phyloP scores from a whole-genome alignment of 92 coral and sea anemone species.

The Porites divaricata region DNA sequence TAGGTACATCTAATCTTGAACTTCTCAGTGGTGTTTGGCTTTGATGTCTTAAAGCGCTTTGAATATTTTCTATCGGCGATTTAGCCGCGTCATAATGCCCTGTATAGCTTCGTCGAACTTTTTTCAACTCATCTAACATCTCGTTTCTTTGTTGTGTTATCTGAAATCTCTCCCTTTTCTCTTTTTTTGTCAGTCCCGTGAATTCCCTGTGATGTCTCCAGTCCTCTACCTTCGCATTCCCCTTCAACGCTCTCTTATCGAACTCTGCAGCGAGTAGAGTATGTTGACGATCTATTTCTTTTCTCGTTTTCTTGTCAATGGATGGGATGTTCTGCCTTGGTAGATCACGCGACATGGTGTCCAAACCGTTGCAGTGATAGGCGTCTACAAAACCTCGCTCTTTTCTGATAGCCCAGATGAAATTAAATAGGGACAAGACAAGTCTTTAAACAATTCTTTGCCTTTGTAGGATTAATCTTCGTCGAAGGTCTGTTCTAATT shows the following conservation, averaged over 20 bases:
- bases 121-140: conserved; percentile 69
- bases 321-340: neutral
- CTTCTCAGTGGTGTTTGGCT: conserved; percentile 65
- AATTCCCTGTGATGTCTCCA: conserved; percentile 66
- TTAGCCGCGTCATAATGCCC: conserved; percentile 85
- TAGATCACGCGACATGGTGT: conserved; percentile 14
- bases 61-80: conserved; percentile 81
- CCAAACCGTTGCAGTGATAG: neutral
- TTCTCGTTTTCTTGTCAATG: conserved; percentile 45
- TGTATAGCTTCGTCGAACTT: conserved; percentile 71
- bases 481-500: neutral
- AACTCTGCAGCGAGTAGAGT: conserved; percentile 71
- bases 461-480: neutral
- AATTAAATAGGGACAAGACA: neutral
- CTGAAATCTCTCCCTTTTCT: conserved; percentile 67
- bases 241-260: conserved; percentile 76
- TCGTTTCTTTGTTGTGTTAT: conserved; percentile 62
- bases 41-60: conserved; percentile 68
- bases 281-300: conserved; percentile 82
- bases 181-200: conserved; percentile 64
- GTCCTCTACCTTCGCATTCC: conserved; percentile 80
- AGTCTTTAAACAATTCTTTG: neutral
- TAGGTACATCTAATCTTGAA: conserved; percentile 62
- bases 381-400: neutral
- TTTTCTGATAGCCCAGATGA: conserved; percentile 35